Conservation (phyloP, 2,888 invertebrate genomes). For the Spisula subtruncata region DNA sequence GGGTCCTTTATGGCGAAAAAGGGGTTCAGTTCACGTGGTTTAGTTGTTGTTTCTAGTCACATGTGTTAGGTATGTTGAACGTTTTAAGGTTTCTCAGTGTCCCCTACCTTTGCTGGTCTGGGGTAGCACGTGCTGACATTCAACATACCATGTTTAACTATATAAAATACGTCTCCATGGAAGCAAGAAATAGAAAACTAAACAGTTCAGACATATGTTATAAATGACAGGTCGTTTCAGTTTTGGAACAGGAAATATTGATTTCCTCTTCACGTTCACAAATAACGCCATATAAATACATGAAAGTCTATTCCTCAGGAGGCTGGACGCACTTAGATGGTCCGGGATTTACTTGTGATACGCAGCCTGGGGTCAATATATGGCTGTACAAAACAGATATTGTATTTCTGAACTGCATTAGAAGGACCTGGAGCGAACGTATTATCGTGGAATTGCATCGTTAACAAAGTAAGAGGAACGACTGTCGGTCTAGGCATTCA, state of each 20-base stretch:
- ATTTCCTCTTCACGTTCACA: conserved; percentile 18
- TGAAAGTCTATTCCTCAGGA: neutral
- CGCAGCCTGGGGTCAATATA: conserved; percentile 6
- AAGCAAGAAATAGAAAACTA: neutral
- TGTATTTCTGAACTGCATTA: neutral
- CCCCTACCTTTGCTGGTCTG: too few relatives aligned
- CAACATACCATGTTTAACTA: neutral
- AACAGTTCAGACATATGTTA: conserved; percentile 34
- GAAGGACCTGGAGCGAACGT: neutral
- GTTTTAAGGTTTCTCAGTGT: too few relatives aligned
- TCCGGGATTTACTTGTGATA: neutral
- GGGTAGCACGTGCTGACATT: neutral
- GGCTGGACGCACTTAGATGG: neutral
- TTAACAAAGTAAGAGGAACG: conserved; percentile 7
- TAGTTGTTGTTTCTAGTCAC: too few relatives aligned
- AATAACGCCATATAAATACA: conserved; percentile 20
- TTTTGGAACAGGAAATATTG: conserved; percentile 29
- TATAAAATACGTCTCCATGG: conserved; percentile 2
- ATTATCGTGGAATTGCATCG: neutral
- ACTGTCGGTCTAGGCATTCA: neutral
- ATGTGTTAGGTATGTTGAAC: too few relatives aligned
- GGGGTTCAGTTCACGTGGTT: too few relatives aligned
- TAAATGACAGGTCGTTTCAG: conserved; percentile 31
- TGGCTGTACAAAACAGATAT: conserved; percentile 8
- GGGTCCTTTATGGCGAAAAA: too few relatives aligned